Conservation (phyloP, 1,140 invertebrate species). For the Pogonomyrmex barbatus region DNA sequence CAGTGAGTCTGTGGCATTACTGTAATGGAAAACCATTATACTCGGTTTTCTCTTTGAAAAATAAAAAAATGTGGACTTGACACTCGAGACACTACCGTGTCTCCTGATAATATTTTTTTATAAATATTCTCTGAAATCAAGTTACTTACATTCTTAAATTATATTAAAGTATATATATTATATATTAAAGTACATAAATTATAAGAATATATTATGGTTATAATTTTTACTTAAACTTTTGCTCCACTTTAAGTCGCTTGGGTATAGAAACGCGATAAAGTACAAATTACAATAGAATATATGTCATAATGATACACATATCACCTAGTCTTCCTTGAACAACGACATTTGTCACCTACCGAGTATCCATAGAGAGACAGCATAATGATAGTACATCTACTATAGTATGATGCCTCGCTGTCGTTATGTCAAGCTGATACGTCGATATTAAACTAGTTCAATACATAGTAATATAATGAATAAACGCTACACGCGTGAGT, state of each 20-base stretch:
- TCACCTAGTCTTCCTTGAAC: slow-evolving; percentile 8
- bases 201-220: not conserved
- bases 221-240: slow-evolving; percentile 28
- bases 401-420: not conserved
- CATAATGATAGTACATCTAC: not conserved
- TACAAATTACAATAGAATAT: slow-evolving; percentile 37
- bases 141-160: not conserved
- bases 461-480: not conserved
- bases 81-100: too few species aligned
- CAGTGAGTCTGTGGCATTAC: slow-evolving; percentile 44
- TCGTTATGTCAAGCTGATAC: not conserved
- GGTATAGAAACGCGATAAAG: slow-evolving; percentile 47
- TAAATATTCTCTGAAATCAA: not conserved
- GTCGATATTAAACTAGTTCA: slow-evolving; percentile 7
- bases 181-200: too few species aligned
- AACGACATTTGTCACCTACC: slow-evolving; percentile 45
- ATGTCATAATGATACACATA: slow-evolving; percentile 38
- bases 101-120: not conserved
- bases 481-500: not conserved
- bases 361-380: slow-evolving; percentile 10
- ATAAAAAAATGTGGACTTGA: not conserved
- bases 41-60: not conserved
- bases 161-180: not conserved
- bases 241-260: not conserved
- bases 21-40: not conserved